These are phyloP conservation scores for Drosophila ananassae DNA, from an alignment of 1,140 invertebrate genomes.

Conservation along the genomic window DNA sequence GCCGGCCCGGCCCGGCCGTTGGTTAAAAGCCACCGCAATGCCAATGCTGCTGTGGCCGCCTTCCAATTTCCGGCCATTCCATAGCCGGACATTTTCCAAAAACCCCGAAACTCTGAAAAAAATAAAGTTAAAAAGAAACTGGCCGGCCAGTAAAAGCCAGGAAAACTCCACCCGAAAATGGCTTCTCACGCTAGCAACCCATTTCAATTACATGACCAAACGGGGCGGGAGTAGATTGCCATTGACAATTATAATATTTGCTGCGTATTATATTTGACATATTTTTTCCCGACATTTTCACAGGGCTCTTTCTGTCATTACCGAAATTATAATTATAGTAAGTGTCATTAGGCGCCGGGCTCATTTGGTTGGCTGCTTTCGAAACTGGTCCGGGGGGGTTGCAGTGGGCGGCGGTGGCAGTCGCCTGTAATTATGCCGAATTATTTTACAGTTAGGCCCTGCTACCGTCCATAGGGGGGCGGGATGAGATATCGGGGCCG, in stretches of 20 bases:
- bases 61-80: conserved; percentile 40
- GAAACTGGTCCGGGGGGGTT: conserved; percentile 5
- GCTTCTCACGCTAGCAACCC: conserved; percentile 64
- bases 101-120: not conserved
- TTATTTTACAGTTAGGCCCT: conserved; percentile 70
- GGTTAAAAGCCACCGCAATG: conserved; percentile 44
- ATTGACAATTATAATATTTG: conserved; percentile 78
- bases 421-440: conserved; percentile 65
- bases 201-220: conserved; percentile 39
- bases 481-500: not conserved
- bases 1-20: no score
- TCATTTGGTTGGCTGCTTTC: conserved; percentile 62
- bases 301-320: conserved; percentile 64
- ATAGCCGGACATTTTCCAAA: conserved; percentile 38
- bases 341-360: conserved; percentile 78
- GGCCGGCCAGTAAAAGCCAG: conserved; percentile 7
- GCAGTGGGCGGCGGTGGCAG: conserved; percentile 1
- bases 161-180: conserved; percentile 43
- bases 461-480: conserved; percentile 32
- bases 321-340: conserved; percentile 82
- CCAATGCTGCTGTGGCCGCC: conserved; percentile 51
- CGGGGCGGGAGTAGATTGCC: conserved; percentile 7
- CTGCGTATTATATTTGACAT: conserved; percentile 77
- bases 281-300: conserved; percentile 60
- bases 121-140: not conserved